phyloP scores from a whole-genome alignment of 2,888 invertebrate species.

The Blomia tropicalis region DNA sequence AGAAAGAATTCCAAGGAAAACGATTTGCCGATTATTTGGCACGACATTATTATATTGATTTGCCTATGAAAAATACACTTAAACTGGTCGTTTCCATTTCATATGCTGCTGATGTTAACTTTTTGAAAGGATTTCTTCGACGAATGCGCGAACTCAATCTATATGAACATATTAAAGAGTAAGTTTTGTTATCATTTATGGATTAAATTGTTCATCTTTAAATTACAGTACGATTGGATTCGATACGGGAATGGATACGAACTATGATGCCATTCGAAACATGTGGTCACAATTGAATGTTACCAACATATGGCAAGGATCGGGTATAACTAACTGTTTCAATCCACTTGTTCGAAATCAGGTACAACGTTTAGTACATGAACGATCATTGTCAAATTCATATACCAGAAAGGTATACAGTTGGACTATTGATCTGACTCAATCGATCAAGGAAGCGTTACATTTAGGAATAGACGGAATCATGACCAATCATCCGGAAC shows the following conservation, averaged over 20 bases:
- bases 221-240: slow-evolving; percentile 9
- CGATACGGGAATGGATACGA: slow-evolving; percentile 20
- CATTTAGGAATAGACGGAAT: slow-evolving; percentile 28
- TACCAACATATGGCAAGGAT: slow-evolving; percentile 24
- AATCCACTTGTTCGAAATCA: slow-evolving; percentile 9
- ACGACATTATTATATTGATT: background rate
- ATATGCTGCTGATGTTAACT: slow-evolving; percentile 3
- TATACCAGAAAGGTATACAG: slow-evolving; percentile 24
- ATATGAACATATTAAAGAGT: background rate
- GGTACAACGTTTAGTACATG: background rate
- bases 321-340: slow-evolving; percentile 24
- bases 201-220: background rate
- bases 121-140: background rate
- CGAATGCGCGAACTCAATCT: background rate
- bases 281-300: slow-evolving; percentile 10
- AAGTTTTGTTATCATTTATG: background rate
- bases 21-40: slow-evolving; percentile 10
- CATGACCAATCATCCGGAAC: slow-evolving; percentile 30
- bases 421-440: slow-evolving; percentile 24
- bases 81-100: background rate
- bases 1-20: background rate
- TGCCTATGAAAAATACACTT: background rate
- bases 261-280: background rate
- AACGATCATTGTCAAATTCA: background rate
- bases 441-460: slow-evolving; percentile 10